Evolutionary conservation across 2,113 vertebrate species (phyloP).

Genomic region (Ailurus styani): DNA sequence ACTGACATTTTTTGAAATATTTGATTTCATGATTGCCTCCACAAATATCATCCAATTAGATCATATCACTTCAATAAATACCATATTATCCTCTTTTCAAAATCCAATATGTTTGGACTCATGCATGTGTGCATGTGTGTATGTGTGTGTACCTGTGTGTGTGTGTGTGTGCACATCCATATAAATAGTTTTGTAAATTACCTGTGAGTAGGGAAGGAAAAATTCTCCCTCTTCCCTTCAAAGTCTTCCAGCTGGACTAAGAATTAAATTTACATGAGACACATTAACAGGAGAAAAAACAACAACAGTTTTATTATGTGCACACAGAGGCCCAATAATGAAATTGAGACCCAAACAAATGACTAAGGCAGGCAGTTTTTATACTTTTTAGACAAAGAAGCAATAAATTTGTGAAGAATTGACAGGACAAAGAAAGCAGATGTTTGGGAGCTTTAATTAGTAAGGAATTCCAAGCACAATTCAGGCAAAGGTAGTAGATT

Average conservation of each 20-base stretch:
- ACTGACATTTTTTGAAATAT: not conserved
- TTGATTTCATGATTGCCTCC: not conserved
- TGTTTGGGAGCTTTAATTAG: not conserved
- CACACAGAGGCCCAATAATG: not conserved
- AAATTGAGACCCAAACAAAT: not conserved
- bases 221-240: not conserved
- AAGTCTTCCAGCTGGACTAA: not conserved
- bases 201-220: not conserved
- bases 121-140: accelerated
- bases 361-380: not conserved
- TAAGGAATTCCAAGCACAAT: not conserved
- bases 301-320: not conserved
- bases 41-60: not conserved
- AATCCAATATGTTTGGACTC: not conserved
- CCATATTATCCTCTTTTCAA: not conserved
- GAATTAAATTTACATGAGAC: not conserved
- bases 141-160: not conserved
- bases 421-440: not conserved
- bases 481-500: not conserved
- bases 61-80: not conserved
- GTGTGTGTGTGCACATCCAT: not conserved
- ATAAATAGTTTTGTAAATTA: not conserved
- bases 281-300: not conserved
- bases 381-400: not conserved
- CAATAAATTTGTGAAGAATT: not conserved